These are phyloP conservation scores for Tetramorium simillimum DNA, from an alignment of 1,140 invertebrate species.

Conservation along the genomic window DNA sequence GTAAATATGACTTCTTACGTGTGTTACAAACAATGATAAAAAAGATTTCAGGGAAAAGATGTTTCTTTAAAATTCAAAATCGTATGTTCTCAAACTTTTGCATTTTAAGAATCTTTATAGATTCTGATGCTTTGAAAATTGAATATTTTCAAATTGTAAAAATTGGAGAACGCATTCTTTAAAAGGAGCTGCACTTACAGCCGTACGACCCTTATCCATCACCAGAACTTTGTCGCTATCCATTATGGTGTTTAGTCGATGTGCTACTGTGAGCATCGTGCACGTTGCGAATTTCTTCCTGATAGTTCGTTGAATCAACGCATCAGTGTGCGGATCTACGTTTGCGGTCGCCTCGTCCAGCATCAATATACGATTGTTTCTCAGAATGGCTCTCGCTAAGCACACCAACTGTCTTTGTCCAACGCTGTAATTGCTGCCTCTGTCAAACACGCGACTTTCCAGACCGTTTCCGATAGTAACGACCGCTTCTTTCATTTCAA, in stretches of 20 bases:
- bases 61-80: background rate
- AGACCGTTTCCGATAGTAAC: conserved; percentile 81
- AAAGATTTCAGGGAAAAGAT: background rate
- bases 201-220: conserved; percentile 86
- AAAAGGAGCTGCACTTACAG: conserved; percentile 76
- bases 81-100: background rate
- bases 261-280: conserved; percentile 89
- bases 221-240: conserved; percentile 88
- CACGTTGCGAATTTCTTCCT: conserved; percentile 84
- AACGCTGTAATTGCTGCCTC: conserved; percentile 89
- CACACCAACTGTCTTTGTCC: conserved; percentile 91
- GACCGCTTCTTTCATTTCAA: conserved; percentile 84
- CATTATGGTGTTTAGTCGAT: conserved; percentile 87
- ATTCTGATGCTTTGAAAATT: background rate
- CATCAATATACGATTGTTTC: conserved; percentile 88
- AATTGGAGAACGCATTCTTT: background rate
- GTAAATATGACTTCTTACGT: no score
- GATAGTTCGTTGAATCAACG: conserved; percentile 85
- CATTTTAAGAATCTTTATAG: background rate
- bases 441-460: conserved; percentile 86
- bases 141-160: background rate
- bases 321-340: conserved; percentile 88
- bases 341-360: conserved; percentile 93
- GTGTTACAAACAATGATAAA: no score
- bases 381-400: conserved; percentile 88